Percentiles rank a stretch among this genome's conserved stretches.
phyloP scores from a whole-genome alignment of 1,140 invertebrate species.

The Leptinotarsa lineolata region DNA sequence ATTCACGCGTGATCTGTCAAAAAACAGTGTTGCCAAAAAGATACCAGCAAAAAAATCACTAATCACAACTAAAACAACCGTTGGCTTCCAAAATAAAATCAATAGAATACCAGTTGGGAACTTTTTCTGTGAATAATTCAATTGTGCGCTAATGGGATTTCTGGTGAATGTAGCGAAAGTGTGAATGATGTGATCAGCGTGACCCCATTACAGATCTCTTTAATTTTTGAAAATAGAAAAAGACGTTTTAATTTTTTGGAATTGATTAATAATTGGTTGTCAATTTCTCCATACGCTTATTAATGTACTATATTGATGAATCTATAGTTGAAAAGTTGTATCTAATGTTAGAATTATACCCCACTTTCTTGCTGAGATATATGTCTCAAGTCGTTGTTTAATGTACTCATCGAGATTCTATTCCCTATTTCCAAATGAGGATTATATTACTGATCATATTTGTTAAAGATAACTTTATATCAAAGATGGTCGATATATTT shows the following conservation, averaged over 20 bases:
- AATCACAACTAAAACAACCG: too few species aligned
- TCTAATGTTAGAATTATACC: not conserved
- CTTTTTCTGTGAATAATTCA: not conserved
- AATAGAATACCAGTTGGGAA: not conserved
- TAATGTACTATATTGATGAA: constrained; percentile 10
- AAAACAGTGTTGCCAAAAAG: too few species aligned
- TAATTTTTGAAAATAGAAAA: not conserved
- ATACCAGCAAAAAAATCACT: too few species aligned
- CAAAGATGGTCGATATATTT: too few species aligned
- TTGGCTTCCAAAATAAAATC: too few species aligned
- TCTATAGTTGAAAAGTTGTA: constrained; percentile 2
- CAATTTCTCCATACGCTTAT: constrained; percentile 26
- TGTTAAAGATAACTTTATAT: too few species aligned
- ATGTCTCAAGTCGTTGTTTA: too few species aligned
- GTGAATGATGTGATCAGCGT: not conserved
- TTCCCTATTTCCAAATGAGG: too few species aligned
- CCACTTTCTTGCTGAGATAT: not conserved
- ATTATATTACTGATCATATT: too few species aligned
- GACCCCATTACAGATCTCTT: not conserved
- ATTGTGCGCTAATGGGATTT: not conserved
- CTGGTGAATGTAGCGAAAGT: not conserved
- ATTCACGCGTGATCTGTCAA: too few species aligned
- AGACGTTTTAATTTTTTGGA: constrained; percentile 13
- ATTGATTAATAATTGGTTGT: constrained; percentile 17
- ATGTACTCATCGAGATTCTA: too few species aligned